Base-by-base conservation (phyloP, 2,113 vertebrate genomes). In the Elachura formosa region DNA sequence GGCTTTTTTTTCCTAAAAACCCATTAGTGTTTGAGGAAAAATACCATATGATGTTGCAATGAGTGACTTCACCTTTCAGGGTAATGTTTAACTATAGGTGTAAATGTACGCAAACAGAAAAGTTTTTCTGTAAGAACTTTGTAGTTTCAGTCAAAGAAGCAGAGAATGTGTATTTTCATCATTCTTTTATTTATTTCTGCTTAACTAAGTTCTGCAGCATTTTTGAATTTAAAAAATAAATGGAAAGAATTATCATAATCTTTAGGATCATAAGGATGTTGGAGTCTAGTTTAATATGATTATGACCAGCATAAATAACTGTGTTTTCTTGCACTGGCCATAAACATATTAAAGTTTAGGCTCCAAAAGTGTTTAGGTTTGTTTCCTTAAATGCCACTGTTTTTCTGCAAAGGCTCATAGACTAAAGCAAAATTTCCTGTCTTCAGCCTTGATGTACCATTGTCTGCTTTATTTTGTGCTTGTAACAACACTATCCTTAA, bases 21-120 rank as follows among this genome's bases (percentile, higher is more conserved):
- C 7, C 14, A 29, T 56, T 64, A 21, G 23, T 87, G 46, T 91
- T 82, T 73, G 49, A 94, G 81, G 93, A 91, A 94, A 96, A 95
- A 89, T 93, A 76, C 89, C 41, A 67, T 89, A 34, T 63, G 71
- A 91, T 97, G 93, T 95, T 94, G 96, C 89, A 95, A 96, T 55
- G 43, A 89, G 34, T 41, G 55, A 46, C 54, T 96, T 93, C 74
- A 94, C 36, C 68, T 95, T 93, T 87, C 62, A 40, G 58, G 89
- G 6, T 97, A 96, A 97, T 96, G 41, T 94, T 97, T 96, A 95
- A 97, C 82, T 12, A 3, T 73, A 54, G 55, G 67, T 89, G 55
- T 84, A 94, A 92, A 89, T 91, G 66, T 64, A 56, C 1, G 6
- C 89, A 93, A 87, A 90, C 78, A 96, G 18, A 90, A 54, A 58